These are phyloP conservation scores for Lithodes maja DNA, from an alignment of 2,888 invertebrate species.

Conservation along the genomic window DNA sequence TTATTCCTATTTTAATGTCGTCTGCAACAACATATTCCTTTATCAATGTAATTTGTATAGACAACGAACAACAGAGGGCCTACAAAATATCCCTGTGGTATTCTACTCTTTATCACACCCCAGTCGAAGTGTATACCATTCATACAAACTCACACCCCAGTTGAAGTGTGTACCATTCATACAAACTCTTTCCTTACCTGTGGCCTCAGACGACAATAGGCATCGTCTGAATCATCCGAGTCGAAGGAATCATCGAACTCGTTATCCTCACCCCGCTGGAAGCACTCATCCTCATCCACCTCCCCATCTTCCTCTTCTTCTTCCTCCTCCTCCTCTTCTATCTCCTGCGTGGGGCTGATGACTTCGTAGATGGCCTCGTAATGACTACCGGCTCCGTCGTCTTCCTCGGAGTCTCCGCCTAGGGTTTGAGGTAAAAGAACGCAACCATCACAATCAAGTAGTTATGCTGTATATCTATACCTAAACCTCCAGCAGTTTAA, in stretches of 20 bases:
- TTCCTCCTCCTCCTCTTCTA: slow-evolving; percentile 61
- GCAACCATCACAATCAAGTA: no score
- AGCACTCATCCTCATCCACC: slow-evolving; percentile 47
- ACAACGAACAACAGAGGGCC: no score
- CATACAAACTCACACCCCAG: no score
- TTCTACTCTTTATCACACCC: no score
- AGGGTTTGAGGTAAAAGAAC: neutral
- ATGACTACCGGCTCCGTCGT: slow-evolving; percentile 56
- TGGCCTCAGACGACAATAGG: slow-evolving; percentile 65
- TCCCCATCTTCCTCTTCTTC: slow-evolving; percentile 27
- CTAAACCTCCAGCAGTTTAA: no score
- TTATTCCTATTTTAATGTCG: no score
- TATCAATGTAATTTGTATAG: no score
- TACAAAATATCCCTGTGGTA: no score
- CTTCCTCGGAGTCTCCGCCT: slow-evolving; percentile 67
- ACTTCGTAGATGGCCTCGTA: slow-evolving; percentile 70
- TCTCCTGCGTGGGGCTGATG: slow-evolving; percentile 59
- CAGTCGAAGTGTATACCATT: no score
- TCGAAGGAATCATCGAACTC: slow-evolving; percentile 69
- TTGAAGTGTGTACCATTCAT: no score
- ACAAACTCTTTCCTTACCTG: slow-evolving; percentile 48
- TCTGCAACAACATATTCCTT: no score
- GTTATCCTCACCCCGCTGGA: slow-evolving; percentile 36
- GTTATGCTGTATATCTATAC: no score
- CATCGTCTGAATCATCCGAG: slow-evolving; percentile 69